A percentile compares a stretch with the other conserved stretches of the same genome.
Evolutionary conservation across 1,140 invertebrate genomes (phyloP).

Genomic region (Diabrotica undecimpunctata): DNA sequence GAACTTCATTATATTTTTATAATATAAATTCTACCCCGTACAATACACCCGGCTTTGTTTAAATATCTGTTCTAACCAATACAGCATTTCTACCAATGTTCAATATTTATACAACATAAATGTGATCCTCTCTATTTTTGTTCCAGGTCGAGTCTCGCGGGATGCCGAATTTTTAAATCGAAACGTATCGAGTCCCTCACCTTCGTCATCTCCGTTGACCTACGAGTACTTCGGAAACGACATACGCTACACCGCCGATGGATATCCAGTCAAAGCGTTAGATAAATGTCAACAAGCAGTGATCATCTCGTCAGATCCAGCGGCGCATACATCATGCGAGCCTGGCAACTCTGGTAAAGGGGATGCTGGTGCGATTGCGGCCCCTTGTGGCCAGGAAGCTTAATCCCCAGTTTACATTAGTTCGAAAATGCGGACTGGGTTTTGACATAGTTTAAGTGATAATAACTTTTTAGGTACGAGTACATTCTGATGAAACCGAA

Average conservation of each 20-base stretch:
- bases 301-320: not conserved
- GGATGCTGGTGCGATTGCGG: not conserved
- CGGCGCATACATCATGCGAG: conserved; percentile 5
- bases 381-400: too few relatives aligned
- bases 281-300: conserved; percentile 8
- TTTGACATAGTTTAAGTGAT: too few relatives aligned
- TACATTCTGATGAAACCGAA: too few relatives aligned
- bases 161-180: conserved; percentile 63
- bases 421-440: too few relatives aligned
- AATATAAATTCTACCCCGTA: too few relatives aligned
- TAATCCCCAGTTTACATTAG: too few relatives aligned
- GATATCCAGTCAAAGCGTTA: conserved; percentile 58
- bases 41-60: too few relatives aligned
- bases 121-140: conserved; percentile 1
- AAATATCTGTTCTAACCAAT: too few relatives aligned
- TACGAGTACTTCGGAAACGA: conserved; percentile 55
- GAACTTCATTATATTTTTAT: too few relatives aligned
- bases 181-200: conserved; percentile 51
- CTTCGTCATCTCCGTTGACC: conserved; percentile 31
- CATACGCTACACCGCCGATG: conserved; percentile 73
- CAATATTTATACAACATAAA: not conserved
- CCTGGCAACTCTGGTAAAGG: not conserved
- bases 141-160: conserved; percentile 56
- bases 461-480: too few relatives aligned
- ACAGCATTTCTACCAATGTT: too few relatives aligned